Evolutionary conservation across 1,140 invertebrate genomes (phyloP).

Genomic region (Temnothorax curvispinosus): DNA sequence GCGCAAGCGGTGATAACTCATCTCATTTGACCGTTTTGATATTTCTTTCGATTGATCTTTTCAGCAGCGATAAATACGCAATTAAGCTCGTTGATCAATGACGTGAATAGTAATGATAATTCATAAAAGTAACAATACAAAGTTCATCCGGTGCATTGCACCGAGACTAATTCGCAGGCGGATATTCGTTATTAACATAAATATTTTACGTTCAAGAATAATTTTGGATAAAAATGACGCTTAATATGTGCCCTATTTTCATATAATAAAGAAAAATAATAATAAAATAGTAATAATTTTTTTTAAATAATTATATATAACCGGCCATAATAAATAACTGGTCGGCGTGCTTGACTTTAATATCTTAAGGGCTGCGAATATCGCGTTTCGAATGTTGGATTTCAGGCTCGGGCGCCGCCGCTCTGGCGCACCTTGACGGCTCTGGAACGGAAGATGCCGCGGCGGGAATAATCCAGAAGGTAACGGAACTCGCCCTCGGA

Average conservation of each 20-base stretch:
- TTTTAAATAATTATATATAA: background rate
- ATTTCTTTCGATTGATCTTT: background rate
- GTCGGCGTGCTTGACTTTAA: background rate
- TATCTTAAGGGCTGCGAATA: background rate
- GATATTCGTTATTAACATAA: constrained; percentile 7
- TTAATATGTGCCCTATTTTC: too few relatives aligned
- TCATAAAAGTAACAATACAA: background rate
- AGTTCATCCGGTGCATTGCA: background rate
- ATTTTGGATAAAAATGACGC: background rate
- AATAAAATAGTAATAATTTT: background rate
- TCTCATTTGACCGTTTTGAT: background rate
- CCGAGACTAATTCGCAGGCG: background rate
- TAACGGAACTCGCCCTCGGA: constrained; percentile 93
- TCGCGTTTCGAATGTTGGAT: constrained; percentile 12
- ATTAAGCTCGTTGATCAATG: background rate
- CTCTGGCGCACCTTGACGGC: constrained; percentile 95
- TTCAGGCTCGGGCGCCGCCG: constrained; percentile 94
- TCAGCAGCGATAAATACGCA: background rate
- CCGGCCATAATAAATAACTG: background rate
- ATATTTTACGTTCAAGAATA: background rate
- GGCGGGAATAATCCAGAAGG: constrained; percentile 91
- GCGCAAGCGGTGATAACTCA: background rate
- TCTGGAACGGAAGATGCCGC: constrained; percentile 93
- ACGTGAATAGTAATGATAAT: background rate
- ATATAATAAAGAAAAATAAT: too few relatives aligned